Conservation (phyloP, 2,113 vertebrate species). For the Fregata magnificens region DNA sequence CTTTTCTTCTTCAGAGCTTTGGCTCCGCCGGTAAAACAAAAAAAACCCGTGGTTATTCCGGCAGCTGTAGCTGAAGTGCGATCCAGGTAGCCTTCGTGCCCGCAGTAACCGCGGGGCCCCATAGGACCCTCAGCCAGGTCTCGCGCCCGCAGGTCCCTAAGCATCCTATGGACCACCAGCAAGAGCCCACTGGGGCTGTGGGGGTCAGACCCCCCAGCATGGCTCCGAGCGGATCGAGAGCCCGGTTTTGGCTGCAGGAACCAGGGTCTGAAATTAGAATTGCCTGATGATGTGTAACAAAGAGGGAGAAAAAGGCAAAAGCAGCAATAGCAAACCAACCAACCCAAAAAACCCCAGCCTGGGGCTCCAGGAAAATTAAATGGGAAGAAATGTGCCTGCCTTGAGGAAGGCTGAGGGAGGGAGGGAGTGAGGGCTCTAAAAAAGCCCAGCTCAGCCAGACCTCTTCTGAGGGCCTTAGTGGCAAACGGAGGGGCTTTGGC, state of each 20-base stretch:
- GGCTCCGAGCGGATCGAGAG: fast-evolving
- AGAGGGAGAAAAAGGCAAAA: background rate
- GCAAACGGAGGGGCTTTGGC: fast-evolving
- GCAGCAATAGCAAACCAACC: background rate
- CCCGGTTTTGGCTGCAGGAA: background rate
- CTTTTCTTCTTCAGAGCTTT: slow-evolving; percentile 5
- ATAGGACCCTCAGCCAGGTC: background rate
- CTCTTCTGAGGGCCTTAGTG: background rate
- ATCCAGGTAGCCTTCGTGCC: background rate
- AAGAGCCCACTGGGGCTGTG: fast-evolving
- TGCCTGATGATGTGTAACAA: background rate
- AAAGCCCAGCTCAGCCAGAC: background rate
- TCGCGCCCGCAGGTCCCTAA: background rate
- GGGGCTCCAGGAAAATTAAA: background rate
- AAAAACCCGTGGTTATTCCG: background rate
- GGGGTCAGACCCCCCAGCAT: fast-evolving
- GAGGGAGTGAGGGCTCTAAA: background rate
- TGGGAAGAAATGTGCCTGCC: background rate
- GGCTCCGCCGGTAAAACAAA: background rate
- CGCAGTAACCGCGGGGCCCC: background rate
- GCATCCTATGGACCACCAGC: background rate
- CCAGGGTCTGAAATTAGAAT: background rate
- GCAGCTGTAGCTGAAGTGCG: background rate
- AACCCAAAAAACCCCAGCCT: background rate
- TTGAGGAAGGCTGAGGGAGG: background rate